Evolutionary conservation across 2,113 vertebrate genomes (phyloP).

Genomic region (Sebastes fasciatus): DNA sequence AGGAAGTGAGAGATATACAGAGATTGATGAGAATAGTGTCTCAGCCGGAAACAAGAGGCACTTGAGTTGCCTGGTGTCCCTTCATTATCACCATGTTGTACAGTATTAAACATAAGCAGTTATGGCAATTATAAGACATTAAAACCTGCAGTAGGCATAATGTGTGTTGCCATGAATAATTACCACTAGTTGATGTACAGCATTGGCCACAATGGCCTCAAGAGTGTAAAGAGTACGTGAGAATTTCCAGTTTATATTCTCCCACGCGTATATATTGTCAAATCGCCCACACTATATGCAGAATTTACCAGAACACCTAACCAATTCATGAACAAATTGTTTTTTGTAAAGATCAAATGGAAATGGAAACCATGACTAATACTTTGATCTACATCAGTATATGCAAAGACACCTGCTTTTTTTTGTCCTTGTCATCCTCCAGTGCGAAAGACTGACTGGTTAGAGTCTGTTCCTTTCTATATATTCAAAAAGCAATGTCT

Average conservation of each 20-base stretch:
- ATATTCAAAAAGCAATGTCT: not conserved
- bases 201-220: not conserved
- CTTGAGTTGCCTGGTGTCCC: not conserved
- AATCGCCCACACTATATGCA: not conserved
- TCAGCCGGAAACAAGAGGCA: not conserved
- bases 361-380: conserved; percentile 37
- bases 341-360: not conserved
- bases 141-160: too few species aligned
- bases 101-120: conserved; percentile 1
- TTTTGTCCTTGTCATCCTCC: not conserved
- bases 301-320: conserved; percentile 11
- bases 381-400: not conserved
- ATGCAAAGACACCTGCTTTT: not conserved
- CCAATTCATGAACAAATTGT: not conserved
- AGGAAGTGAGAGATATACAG: not conserved
- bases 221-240: not conserved
- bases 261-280: too few species aligned
- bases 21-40: not conserved
- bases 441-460: not conserved
- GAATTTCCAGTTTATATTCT: not conserved
- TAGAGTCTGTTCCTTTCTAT: not conserved
- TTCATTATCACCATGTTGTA: not conserved
- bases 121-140: not conserved
- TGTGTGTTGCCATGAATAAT: not conserved
- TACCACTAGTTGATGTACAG: not conserved